Percentiles rank a stretch among this genome's conserved stretches.
phyloP scores from a whole-genome alignment of 1,140 invertebrate genomes.

The Myzus persicae region DNA sequence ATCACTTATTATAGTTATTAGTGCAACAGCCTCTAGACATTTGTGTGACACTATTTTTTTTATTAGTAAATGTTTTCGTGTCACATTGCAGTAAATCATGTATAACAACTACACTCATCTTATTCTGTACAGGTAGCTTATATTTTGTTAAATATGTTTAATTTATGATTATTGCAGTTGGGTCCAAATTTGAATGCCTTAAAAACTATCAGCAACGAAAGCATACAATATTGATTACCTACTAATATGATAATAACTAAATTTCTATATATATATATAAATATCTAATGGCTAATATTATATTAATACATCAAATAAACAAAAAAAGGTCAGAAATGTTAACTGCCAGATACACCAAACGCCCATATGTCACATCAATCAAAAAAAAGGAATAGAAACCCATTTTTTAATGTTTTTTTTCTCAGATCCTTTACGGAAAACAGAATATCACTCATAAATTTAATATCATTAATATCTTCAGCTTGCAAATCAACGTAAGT shows the following conservation, averaged over 20 bases:
- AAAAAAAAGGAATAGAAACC: background rate
- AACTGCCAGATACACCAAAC: background rate
- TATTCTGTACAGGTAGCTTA: background rate
- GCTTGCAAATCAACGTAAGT: background rate
- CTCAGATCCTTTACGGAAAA: background rate
- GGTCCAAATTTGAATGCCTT: background rate
- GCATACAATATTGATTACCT: background rate
- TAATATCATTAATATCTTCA: background rate
- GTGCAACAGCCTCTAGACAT: background rate
- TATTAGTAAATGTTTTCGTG: background rate
- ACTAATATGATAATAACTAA: background rate
- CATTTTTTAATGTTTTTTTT: slow-evolving; percentile 16
- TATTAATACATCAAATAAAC: background rate
- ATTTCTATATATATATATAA: background rate
- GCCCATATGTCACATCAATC: background rate
- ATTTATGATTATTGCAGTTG: background rate
- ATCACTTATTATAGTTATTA: slow-evolving; percentile 20
- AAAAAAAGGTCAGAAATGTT: background rate
- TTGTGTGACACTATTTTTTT: background rate
- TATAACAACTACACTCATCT: background rate
- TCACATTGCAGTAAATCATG: background rate
- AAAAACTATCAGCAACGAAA: background rate
- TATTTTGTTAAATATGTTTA: slow-evolving; percentile 4
- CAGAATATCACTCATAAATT: background rate
- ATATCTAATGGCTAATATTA: background rate